Percentiles rank a stretch among this genome's conserved stretches.
phyloP scores from a whole-genome alignment of 2,797 vertebrate genomes.

The Brachyrhaphis roseni region DNA sequence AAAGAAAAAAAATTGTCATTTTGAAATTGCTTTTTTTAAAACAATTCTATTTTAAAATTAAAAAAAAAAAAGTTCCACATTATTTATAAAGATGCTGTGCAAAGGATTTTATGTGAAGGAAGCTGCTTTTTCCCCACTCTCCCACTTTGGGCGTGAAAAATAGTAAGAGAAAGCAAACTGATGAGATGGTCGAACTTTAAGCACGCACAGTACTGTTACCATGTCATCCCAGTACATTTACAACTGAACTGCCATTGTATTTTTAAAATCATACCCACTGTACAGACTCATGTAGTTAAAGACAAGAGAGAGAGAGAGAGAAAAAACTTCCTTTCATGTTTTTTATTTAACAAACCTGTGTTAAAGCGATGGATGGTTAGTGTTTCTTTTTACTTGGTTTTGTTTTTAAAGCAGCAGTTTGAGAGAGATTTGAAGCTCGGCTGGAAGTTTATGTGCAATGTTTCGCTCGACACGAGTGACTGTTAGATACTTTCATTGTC shows the following conservation, averaged over 20 bases:
- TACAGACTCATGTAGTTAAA: slow-evolving; percentile 20
- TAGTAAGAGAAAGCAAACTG: slow-evolving; percentile 15
- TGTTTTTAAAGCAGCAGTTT: slow-evolving; percentile 18
- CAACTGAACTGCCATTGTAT: slow-evolving; percentile 20
- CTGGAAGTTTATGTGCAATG: slow-evolving; percentile 66
- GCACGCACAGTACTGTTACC: slow-evolving; percentile 22
- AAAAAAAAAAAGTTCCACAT: neutral
- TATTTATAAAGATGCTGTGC: neutral
- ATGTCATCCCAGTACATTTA: slow-evolving; percentile 7
- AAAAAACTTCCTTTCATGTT: slow-evolving; percentile 1
- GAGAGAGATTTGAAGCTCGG: slow-evolving; percentile 40
- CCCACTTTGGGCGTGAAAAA: slow-evolving; percentile 31
- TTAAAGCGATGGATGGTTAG: slow-evolving; percentile 13
- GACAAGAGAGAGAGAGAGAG: neutral
- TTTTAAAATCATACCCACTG: slow-evolving; percentile 19
- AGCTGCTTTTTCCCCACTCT: slow-evolving; percentile 11
- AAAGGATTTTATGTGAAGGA: neutral
- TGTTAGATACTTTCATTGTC: slow-evolving; percentile 57
- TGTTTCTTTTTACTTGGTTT: slow-evolving; percentile 1
- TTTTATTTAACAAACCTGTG: slow-evolving; percentile 35
- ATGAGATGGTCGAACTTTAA: slow-evolving; percentile 12
- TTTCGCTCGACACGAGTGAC: slow-evolving; percentile 59
- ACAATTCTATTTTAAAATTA: neutral
- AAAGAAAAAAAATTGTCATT: neutral
- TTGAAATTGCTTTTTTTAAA: neutral